A percentile compares a stretch with the other conserved stretches of the same genome.
Conservation (phyloP, 2,888 invertebrate species). For the Pardosa pseudoannulata region DNA sequence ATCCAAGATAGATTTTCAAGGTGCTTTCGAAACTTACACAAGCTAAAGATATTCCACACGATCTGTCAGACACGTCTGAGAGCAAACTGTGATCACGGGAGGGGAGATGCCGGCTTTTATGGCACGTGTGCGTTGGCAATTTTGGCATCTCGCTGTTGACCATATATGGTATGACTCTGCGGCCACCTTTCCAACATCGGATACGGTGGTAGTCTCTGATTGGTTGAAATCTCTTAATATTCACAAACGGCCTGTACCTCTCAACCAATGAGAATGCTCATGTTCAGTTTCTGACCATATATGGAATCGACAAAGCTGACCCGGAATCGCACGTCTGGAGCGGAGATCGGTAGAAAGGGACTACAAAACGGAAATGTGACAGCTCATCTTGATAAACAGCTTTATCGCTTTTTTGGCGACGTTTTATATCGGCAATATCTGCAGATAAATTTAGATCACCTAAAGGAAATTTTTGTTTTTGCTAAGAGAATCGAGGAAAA, state of each 20-base stretch:
- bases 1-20: slow-evolving; percentile 40
- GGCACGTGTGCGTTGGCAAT: slow-evolving; percentile 67
- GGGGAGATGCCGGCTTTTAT: slow-evolving; percentile 67
- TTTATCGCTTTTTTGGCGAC: slow-evolving; percentile 63
- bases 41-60: slow-evolving; percentile 46
- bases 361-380: slow-evolving; percentile 49
- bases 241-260: slow-evolving; percentile 47
- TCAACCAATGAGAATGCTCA: slow-evolving; percentile 41
- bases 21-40: slow-evolving; percentile 54
- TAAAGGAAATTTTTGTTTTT: too few species aligned
- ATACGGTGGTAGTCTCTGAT: slow-evolving; percentile 18
- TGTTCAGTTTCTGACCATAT: slow-evolving; percentile 63
- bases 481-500: too few species aligned
- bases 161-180: slow-evolving; percentile 70
- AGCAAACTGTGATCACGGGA: slow-evolving; percentile 34
- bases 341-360: slow-evolving; percentile 45
- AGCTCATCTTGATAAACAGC: slow-evolving; percentile 12
- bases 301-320: slow-evolving; percentile 58
- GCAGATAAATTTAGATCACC: too few species aligned
- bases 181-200: slow-evolving; percentile 60
- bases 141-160: slow-evolving; percentile 57
- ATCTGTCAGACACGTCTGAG: slow-evolving; percentile 30
- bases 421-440: too few species aligned
- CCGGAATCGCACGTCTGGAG: slow-evolving; percentile 52
- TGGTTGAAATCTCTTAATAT: slow-evolving; percentile 48